These are phyloP conservation scores for Cyrtorhinus lividipennis DNA, from an alignment of 1,140 invertebrate species.

Conservation along the genomic window DNA sequence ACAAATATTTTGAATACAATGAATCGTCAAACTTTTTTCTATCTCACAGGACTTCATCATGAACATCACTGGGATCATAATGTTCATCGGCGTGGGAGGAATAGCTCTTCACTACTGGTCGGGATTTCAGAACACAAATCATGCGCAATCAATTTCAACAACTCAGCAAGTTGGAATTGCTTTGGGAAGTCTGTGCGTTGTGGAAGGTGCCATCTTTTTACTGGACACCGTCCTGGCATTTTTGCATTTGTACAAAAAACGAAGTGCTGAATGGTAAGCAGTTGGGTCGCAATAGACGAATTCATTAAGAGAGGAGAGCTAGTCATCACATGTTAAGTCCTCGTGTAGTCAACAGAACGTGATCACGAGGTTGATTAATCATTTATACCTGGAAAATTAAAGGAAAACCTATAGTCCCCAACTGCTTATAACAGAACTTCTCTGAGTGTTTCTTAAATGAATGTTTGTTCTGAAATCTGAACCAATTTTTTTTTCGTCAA, in stretches of 20 bases:
- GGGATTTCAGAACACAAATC: constrained; percentile 60
- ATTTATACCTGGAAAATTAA: too few relatives aligned
- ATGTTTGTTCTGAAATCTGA: too few relatives aligned
- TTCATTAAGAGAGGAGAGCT: too few relatives aligned
- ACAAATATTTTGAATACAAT: too few relatives aligned
- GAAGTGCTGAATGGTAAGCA: background rate
- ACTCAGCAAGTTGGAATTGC: constrained; percentile 64
- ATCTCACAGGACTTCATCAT: constrained; percentile 67
- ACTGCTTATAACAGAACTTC: too few relatives aligned
- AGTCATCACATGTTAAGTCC: too few relatives aligned
- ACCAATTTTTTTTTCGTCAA: too few relatives aligned
- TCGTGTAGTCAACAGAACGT: too few relatives aligned
- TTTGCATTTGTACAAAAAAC: constrained; percentile 45
- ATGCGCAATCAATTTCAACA: constrained; percentile 45
- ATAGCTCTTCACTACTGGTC: constrained; percentile 75
- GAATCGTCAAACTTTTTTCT: background rate
- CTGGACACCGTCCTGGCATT: constrained; percentile 59
- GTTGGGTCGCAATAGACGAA: too few relatives aligned
- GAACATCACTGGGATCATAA: constrained; percentile 67
- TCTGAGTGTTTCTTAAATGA: too few relatives aligned
- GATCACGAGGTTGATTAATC: too few relatives aligned
- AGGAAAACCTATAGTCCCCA: too few relatives aligned
- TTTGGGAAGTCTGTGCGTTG: constrained; percentile 57
- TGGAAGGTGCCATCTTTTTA: constrained; percentile 59
- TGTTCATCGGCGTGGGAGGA: constrained; percentile 68